Evolutionary conservation across 2,888 invertebrate species (phyloP), one percentile per base, ranked within the genome.

Genomic region (Alloplasta piceator): DNA sequence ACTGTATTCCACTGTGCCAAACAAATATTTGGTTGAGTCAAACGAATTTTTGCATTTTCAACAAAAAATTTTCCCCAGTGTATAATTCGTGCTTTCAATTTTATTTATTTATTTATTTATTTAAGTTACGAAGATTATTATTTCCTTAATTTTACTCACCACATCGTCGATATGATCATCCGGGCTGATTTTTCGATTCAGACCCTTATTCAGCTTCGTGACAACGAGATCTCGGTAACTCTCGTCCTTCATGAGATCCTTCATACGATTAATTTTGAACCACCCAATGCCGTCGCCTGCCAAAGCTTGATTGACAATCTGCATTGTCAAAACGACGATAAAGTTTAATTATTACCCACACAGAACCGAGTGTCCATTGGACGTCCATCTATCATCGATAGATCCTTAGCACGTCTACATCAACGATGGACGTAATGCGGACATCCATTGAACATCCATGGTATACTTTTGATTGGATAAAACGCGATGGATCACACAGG

Each of bases 161-260:
- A 99, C 97, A 94, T 99, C 99, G 89, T 99, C 99, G 56, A 99
- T 97, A 92, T 98, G 98, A 93, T 99, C 99, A 91, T 98, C 98
- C 0, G 98, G 98, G 67, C 98, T 97, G 78, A 98, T 96, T 93
- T 98, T 99, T 86, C 96, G 95, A 88, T 98, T 98, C 74, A 98
- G 94, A 68, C 98, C 98, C 87, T 97, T 96, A 92, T 99, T 99
- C 4, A 99, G 94, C 91, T 98, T 98, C 85, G 97, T 97, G 63
- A 99, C 95, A 50, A 99, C 97, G 93, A 99, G 96, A 91, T 98
- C 98, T 46, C 99, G 94, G 92, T 99, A 98, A 61, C 98, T 98
- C 93, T 99, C 99, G 92, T 99, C 99, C 92, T 99, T 99, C 98
- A 99, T 98, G 39, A 99, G 93, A 90, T 98, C 98, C 91, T 97